These are phyloP conservation scores for Meandrusa payeni DNA, from an alignment of 2,888 invertebrate genomes.

Conservation along the genomic window DNA sequence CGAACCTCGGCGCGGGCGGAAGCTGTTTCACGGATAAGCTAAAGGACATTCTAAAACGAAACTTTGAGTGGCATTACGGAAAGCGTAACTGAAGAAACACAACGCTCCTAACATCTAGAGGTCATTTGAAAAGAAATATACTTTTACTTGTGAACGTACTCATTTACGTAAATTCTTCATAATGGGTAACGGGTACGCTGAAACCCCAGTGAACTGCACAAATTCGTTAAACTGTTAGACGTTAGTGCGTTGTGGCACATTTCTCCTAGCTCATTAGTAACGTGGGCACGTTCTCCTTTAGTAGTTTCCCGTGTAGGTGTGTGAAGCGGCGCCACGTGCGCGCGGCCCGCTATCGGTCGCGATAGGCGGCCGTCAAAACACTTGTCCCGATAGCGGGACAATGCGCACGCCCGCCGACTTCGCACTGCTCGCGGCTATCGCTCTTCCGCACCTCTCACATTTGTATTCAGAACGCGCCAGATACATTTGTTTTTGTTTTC, in stretches of 20 bases:
- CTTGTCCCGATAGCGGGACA: constrained; percentile 50
- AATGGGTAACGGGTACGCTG: too few species aligned
- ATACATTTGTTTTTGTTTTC: constrained; percentile 45
- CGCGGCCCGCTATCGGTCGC: constrained; percentile 35
- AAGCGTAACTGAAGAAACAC: too few species aligned
- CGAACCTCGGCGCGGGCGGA: too few species aligned
- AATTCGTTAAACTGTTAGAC: constrained; percentile 10
- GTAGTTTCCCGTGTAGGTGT: constrained; percentile 34
- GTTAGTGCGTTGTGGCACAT: constrained; percentile 1
- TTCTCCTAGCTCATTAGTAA: constrained; percentile 7
- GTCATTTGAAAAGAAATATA: too few species aligned
- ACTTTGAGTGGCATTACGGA: too few species aligned
- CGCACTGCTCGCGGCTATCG: constrained; percentile 26
- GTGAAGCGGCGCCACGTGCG: constrained; percentile 27
- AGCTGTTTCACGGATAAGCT: too few species aligned
- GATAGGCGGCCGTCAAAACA: constrained; percentile 48
- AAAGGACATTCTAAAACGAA: too few species aligned
- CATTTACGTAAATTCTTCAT: too few species aligned
- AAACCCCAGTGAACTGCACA: too few species aligned
- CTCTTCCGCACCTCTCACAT: constrained; percentile 47
- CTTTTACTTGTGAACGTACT: too few species aligned
- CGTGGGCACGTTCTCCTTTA: constrained; percentile 27
- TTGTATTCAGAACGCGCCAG: constrained; percentile 58
- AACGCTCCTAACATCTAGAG: too few species aligned
- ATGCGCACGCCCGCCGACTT: constrained; percentile 32